Percentiles rank a stretch among this genome's conserved stretches.
Conservation (phyloP, 2,797 vertebrate species). For the Arctocebus calabarensis region DNA sequence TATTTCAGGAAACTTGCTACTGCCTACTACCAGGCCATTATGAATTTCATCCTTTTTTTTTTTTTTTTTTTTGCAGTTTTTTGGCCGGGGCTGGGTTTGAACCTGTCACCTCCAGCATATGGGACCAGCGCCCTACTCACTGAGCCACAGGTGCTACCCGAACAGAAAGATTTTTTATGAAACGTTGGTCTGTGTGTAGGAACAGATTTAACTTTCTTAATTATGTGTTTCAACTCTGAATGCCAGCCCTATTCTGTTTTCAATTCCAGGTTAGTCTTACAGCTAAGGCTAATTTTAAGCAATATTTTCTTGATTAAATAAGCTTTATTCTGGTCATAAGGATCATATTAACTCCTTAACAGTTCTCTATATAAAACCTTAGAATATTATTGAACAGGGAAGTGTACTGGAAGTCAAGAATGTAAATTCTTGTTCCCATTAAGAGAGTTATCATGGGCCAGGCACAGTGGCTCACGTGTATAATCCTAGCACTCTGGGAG, state of each 20-base stretch:
- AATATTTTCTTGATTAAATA: conserved; percentile 60
- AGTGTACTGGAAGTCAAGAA: conserved; percentile 53
- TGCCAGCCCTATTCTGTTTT: conserved; percentile 17
- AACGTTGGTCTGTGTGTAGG: background rate
- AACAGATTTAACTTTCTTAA: conserved; percentile 63
- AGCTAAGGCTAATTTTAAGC: conserved; percentile 46
- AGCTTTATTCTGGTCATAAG: conserved; percentile 45
- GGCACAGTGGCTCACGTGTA: no score
- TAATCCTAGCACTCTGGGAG: no score
- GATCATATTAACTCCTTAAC: conserved; percentile 21
- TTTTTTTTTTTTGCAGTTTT: no score
- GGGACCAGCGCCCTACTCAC: no score
- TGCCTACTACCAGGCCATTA: background rate
- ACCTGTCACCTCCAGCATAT: no score
- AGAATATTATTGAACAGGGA: conserved; percentile 43
- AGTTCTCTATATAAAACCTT: conserved; percentile 23
- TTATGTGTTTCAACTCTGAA: conserved; percentile 55
- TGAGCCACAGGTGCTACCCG: no score
- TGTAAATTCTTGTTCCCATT: conserved; percentile 47
- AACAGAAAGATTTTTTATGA: background rate
- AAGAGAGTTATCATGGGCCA: background rate
- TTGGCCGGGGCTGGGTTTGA: no score
- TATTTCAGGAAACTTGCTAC: background rate
- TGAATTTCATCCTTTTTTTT: conserved; percentile 42
- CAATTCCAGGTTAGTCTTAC: conserved; percentile 52